Percentiles rank a stretch among this genome's conserved stretches.
Evolutionary conservation across 2,888 invertebrate species (phyloP).

Genomic region (Lissonota sp.): DNA sequence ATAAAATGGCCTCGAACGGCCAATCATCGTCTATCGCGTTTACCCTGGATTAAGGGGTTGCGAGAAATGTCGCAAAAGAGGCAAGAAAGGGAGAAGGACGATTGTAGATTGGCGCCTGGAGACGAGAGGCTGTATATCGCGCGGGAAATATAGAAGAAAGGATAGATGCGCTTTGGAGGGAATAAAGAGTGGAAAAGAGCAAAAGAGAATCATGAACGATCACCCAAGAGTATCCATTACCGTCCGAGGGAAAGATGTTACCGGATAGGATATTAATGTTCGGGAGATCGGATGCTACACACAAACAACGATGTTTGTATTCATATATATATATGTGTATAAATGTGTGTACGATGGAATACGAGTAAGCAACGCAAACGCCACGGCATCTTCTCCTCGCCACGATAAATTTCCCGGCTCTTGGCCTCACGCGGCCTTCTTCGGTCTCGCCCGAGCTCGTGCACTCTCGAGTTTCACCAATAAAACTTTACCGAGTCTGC

Average conservation of each 20-base stretch:
- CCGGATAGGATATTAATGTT: conserved; percentile 73
- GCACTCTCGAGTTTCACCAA: conserved; percentile 57
- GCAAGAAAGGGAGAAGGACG: conserved; percentile 10
- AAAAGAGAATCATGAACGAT: conserved; percentile 58
- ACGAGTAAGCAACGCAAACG: conserved; percentile 38
- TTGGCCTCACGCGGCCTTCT: conserved; percentile 56
- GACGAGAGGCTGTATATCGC: conserved; percentile 16
- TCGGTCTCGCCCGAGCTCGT: conserved; percentile 29
- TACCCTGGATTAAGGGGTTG: background rate
- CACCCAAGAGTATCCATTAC: conserved; percentile 73
- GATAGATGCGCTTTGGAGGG: conserved; percentile 50
- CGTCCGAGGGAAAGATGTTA: conserved; percentile 70
- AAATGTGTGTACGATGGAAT: background rate
- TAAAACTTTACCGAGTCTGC: conserved; percentile 24
- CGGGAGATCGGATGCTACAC: conserved; percentile 65
- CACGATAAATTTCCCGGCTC: conserved; percentile 54
- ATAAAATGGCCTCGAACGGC: background rate
- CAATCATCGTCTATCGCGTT: background rate
- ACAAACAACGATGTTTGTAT: background rate
- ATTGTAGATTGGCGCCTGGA: conserved; percentile 20
- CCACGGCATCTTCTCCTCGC: conserved; percentile 34
- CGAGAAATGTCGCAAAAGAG: background rate
- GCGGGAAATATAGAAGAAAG: conserved; percentile 38
- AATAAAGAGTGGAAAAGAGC: conserved; percentile 63
- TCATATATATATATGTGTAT: conserved; percentile 14